Percentiles rank a stretch among this genome's conserved stretches.
These are phyloP conservation scores for Cactoblastis cactorum DNA, from an alignment of 2,888 invertebrate species.

Conservation along the genomic window DNA sequence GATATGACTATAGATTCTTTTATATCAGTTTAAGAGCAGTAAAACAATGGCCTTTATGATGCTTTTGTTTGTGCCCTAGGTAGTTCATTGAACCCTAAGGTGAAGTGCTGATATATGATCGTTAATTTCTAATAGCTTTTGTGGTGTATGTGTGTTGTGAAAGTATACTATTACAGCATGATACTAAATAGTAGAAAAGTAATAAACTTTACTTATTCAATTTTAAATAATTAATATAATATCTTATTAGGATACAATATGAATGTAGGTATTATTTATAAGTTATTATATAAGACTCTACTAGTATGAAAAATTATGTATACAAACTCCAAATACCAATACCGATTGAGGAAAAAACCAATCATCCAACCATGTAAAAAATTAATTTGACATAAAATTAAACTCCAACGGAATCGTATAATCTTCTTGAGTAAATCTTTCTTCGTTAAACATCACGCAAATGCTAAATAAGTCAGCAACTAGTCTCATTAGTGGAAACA, in stretches of 20 bases:
- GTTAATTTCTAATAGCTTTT: slow-evolving; percentile 7
- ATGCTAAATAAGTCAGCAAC: slow-evolving; percentile 21
- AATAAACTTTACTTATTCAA: too few relatives aligned
- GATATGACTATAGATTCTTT: slow-evolving; percentile 11
- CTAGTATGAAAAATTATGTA: too few relatives aligned
- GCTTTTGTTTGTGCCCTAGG: slow-evolving; percentile 14
- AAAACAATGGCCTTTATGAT: slow-evolving; percentile 11
- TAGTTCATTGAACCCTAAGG: slow-evolving; percentile 9
- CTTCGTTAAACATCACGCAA: slow-evolving; percentile 9
- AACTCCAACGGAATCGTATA: background rate
- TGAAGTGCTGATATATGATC: background rate
- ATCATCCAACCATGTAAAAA: too few relatives aligned
- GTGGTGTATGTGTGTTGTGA: background rate
- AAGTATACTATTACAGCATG: background rate
- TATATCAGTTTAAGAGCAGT: slow-evolving; percentile 8
- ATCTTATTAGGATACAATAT: too few relatives aligned
- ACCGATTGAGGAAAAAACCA: too few relatives aligned
- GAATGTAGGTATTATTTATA: too few relatives aligned
- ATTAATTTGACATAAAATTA: too few relatives aligned
- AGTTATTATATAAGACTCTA: too few relatives aligned
- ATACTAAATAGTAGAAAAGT: too few relatives aligned
- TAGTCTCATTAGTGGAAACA: slow-evolving; percentile 38
- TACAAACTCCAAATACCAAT: too few relatives aligned
- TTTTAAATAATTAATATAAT: too few relatives aligned
- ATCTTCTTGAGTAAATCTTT: background rate